phyloP scores from a whole-genome alignment of 2,113 vertebrate genomes.

The human region DNA sequence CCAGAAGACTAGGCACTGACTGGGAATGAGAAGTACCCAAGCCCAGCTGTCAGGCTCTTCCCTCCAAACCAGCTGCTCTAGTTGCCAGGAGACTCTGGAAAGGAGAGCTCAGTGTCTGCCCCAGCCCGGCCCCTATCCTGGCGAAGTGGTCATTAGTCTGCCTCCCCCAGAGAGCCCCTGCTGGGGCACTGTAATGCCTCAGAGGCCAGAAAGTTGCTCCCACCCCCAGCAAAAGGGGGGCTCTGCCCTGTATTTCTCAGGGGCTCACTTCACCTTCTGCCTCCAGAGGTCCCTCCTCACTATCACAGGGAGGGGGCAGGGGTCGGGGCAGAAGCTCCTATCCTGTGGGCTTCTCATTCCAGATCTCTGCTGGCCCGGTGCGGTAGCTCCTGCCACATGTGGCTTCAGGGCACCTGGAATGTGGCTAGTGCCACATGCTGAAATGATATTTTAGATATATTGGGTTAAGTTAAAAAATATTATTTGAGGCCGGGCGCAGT shows the following conservation, averaged over 20 bases:
- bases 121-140: too few relatives aligned
- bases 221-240: not conserved
- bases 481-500: not conserved
- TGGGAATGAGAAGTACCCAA: not conserved
- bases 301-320: too few relatives aligned
- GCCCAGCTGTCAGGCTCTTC: not conserved
- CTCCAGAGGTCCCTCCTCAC: not conserved
- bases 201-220: not conserved
- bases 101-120: not conserved
- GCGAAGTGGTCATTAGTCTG: too few relatives aligned
- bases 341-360: not conserved
- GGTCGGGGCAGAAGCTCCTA: not conserved
- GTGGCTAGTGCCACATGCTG: not conserved
- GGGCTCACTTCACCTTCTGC: not conserved
- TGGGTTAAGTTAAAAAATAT: not conserved
- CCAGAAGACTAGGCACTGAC: too few relatives aligned
- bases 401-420: not conserved
- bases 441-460: not conserved
- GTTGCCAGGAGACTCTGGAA: not conserved
- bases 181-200: not conserved
- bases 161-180: not conserved
- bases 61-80: not conserved
- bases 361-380: not conserved
- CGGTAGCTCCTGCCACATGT: not conserved
- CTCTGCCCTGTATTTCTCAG: not conserved